phyloP scores from a whole-genome alignment of 2,797 vertebrate species.

The Neoniphon sammara region DNA sequence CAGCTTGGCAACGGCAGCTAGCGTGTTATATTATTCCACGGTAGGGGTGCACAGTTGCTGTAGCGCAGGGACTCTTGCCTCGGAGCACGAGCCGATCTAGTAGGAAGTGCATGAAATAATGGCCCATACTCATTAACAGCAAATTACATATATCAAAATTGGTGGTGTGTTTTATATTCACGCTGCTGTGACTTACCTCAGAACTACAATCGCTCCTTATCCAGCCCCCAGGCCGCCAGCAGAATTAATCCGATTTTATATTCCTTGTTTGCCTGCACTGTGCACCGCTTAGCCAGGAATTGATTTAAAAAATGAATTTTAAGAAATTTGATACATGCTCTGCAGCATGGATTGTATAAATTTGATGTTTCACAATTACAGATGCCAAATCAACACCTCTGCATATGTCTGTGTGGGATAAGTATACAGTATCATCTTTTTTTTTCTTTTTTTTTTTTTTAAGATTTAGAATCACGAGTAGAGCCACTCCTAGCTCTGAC shows the following conservation, averaged over 20 bases:
- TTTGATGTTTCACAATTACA: neutral
- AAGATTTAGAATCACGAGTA: no score
- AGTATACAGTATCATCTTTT: no score
- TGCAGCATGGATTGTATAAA: neutral
- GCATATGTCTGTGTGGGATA: neutral
- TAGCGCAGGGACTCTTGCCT: neutral
- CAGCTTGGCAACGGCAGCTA: neutral
- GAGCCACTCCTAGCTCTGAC: no score
- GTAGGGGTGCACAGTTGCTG: neutral
- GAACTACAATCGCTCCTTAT: constrained; percentile 1
- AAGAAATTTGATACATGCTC: neutral
- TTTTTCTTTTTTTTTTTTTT: no score
- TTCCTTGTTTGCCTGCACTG: neutral
- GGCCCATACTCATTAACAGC: neutral
- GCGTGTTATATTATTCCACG: neutral
- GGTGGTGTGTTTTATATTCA: neutral
- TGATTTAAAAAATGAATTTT: neutral
- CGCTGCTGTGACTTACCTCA: neutral
- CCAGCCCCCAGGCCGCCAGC: neutral
- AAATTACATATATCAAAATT: neutral
- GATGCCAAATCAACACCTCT: neutral
- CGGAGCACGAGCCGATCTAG: neutral
- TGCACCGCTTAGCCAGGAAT: neutral
- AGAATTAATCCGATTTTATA: neutral
- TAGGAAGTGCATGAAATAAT: neutral